Base-by-base conservation (phyloP, 1,140 invertebrate species). In the Oedothorax gibbosus region DNA sequence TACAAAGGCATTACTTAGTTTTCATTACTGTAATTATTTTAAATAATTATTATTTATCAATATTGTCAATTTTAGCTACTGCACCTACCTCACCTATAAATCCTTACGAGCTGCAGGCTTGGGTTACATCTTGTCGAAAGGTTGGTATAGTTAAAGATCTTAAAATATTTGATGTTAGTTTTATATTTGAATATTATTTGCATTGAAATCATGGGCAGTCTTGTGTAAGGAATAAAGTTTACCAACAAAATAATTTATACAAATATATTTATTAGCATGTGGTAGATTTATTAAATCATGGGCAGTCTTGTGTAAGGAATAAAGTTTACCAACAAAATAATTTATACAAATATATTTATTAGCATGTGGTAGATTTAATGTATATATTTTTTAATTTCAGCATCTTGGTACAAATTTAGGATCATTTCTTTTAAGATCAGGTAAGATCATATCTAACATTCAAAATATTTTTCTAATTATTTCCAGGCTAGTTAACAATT, bases 351-450 rank as follows among this genome's bases (percentile, higher is more conserved):
- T 35, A 51, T 66, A 51, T n/a, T 11, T 20, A 49, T 72, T 64
- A 62, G 7, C 18, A 0, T 5, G 2, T 49, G 6, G 7, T 0
- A 54, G 53, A 49, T 56, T 35, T 14, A 81, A 71, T 54, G 12
- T 15, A 57, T 53, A 69, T 14, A 49, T 80, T 82, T 14, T 62
- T 65, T 49, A 11, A 80, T 75, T 81, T 51, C 56, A 87, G 86
- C 94, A 94, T 90, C 91, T 96, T 79, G 95, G 96, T 90, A 95
- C 95, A 15, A 95, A 96, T 90, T 95, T 96, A 94, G 95, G 95
- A 79, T 95, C 94, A 76, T 97, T 96, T 90, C 90, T 97, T 73
- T 90, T 97, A 89, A 91, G 95, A 87, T 94, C 95, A 66, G 85
- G 82, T 85, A 71, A 62, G 62, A 20, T 10, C 18, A 64, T 15